These are phyloP conservation scores for Protobothrops flavoviridis DNA, from an alignment of 2,113 vertebrate species.

Conservation along the genomic window DNA sequence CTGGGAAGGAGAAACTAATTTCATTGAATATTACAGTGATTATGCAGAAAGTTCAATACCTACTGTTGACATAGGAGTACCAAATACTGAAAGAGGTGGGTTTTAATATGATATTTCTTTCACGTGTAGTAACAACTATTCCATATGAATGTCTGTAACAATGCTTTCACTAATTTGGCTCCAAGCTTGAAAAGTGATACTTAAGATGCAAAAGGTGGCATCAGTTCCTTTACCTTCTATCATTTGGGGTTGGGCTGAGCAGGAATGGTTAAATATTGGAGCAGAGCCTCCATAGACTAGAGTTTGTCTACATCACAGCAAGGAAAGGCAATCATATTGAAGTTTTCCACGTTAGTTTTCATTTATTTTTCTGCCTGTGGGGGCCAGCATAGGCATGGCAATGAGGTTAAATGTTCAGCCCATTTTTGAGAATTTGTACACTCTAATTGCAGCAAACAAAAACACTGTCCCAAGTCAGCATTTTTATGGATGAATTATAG, in stretches of 20 bases:
- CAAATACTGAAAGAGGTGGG: conserved; percentile 95
- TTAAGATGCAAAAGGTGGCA: background rate
- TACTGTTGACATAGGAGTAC: conserved; percentile 86
- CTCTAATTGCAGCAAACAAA: background rate
- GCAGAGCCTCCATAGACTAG: background rate
- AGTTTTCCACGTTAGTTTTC: background rate
- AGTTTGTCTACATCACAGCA: background rate
- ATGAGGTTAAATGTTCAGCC: background rate
- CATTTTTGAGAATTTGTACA: background rate
- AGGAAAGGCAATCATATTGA: background rate
- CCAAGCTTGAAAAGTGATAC: background rate
- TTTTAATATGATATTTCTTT: conserved; percentile 12
- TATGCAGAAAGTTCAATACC: conserved; percentile 85
- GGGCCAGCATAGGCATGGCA: background rate
- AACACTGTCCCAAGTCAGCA: background rate
- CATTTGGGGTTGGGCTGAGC: background rate
- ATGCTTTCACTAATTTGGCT: background rate
- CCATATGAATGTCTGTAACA: background rate
- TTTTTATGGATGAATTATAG: background rate
- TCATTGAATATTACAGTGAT: conserved; percentile 94
- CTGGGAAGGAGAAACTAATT: conserved; percentile 85
- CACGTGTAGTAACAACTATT: conserved; percentile 6
- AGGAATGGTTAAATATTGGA: background rate
- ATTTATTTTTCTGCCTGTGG: background rate
- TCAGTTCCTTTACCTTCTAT: background rate